Conservation (phyloP, 2,888 invertebrate species). For the Scaptomyza caliginosa region DNA sequence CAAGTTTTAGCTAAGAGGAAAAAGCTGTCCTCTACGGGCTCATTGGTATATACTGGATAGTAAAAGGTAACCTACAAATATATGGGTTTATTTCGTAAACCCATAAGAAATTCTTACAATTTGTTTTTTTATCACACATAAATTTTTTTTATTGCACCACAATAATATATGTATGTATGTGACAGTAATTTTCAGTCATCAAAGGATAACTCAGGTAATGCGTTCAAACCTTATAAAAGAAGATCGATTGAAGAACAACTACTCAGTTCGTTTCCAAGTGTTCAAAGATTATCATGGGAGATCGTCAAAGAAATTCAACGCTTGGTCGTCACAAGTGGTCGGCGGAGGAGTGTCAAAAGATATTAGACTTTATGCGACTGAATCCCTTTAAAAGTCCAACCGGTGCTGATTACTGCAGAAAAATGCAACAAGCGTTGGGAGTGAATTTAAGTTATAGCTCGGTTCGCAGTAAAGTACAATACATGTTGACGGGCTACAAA, state of each 20-base stretch:
- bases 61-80: too few species aligned
- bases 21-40: too few species aligned
- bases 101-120: too few species aligned
- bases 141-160: too few species aligned
- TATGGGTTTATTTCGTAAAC: too few species aligned
- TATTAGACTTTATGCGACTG: neutral
- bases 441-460: rapidly evolving
- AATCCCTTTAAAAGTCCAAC: neutral
- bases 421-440: neutral
- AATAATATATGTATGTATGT: too few species aligned
- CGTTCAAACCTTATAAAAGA: neutral
- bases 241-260: neutral
- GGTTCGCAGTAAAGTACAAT: conserved; percentile 11
- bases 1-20: too few species aligned
- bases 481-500: neutral
- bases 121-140: too few species aligned
- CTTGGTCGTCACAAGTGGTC: conserved; percentile 3
- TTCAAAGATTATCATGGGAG: neutral
- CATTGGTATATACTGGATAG: neutral
- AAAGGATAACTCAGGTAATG: neutral
- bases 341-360: neutral
- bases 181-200: too few species aligned
- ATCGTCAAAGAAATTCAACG: neutral
- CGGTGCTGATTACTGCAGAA: neutral
- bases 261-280: neutral